phyloP scores from a whole-genome alignment of 2,797 vertebrate species.

The Tadarida brasiliensis region DNA sequence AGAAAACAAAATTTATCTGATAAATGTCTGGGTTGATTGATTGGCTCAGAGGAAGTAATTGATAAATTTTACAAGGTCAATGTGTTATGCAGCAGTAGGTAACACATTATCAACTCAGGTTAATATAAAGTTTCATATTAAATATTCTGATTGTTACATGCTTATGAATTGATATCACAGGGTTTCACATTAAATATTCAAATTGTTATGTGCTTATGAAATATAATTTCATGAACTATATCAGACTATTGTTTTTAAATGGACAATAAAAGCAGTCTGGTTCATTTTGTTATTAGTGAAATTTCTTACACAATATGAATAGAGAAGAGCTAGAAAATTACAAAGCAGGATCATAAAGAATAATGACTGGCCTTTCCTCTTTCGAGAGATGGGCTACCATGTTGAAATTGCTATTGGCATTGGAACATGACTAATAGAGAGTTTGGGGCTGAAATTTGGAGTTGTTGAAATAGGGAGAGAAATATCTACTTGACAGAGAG shows the following conservation, averaged over 20 bases:
- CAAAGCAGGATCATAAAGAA: constrained; percentile 44
- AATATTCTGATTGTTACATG: constrained; percentile 57
- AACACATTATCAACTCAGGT: constrained; percentile 46
- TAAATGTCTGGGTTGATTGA: constrained; percentile 39
- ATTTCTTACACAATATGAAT: constrained; percentile 35
- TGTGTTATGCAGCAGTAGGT: neutral
- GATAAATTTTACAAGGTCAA: constrained; percentile 64
- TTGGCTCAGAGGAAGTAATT: neutral
- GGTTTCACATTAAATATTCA: constrained; percentile 61
- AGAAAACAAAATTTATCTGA: constrained; percentile 38
- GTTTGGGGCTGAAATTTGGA: constrained; percentile 17
- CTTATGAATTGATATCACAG: constrained; percentile 62
- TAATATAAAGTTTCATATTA: constrained; percentile 61
- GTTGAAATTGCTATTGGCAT: neutral
- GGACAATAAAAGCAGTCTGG: constrained; percentile 52
- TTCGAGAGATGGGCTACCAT: neutral
- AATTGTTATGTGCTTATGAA: constrained; percentile 60
- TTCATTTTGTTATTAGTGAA: constrained; percentile 63
- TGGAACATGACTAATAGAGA: neutral
- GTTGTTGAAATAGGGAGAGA: neutral
- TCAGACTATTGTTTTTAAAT: constrained; percentile 73
- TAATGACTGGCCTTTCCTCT: neutral
- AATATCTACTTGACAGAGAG: neutral
- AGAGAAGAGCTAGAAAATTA: constrained; percentile 60
- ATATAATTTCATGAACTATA: constrained; percentile 64